Evolutionary conservation across 2,113 vertebrate genomes (phyloP).

Genomic region (Pedetes capensis): DNA sequence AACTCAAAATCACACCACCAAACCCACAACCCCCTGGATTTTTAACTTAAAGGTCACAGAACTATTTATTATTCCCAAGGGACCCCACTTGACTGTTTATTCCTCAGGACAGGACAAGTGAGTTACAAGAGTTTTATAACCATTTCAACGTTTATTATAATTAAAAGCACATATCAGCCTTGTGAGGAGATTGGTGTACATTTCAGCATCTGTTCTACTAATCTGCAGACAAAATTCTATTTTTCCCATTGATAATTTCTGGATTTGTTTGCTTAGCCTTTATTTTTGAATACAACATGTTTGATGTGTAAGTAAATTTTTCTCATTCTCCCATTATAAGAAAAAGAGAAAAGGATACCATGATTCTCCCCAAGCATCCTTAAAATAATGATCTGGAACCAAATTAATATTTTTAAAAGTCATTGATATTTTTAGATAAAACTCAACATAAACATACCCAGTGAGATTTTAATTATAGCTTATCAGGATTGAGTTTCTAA

Average conservation of each 20-base stretch:
- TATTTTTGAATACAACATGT: not conserved
- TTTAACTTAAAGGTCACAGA: not conserved
- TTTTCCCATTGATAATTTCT: not conserved
- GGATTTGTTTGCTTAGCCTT: not conserved
- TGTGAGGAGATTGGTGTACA: not conserved
- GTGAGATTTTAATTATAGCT: constrained; percentile 15
- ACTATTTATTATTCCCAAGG: not conserved
- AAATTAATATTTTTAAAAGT: constrained; percentile 35
- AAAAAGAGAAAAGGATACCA: not conserved
- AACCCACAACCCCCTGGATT: not conserved
- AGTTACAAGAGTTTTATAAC: not conserved
- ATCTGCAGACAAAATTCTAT: not conserved
- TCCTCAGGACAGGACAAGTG: not conserved
- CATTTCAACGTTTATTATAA: not conserved
- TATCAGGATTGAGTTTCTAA: not conserved
- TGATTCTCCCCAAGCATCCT: not conserved
- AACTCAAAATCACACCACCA: not conserved
- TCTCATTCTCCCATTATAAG: not conserved
- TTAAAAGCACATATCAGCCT: not conserved
- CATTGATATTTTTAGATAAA: not conserved
- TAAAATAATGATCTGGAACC: not conserved
- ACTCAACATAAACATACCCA: not conserved
- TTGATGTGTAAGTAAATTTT: not conserved
- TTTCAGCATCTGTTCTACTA: not conserved
- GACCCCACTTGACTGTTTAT: not conserved